phyloP scores from a whole-genome alignment of 1,140 invertebrate genomes.

The Bombus waltoni region DNA sequence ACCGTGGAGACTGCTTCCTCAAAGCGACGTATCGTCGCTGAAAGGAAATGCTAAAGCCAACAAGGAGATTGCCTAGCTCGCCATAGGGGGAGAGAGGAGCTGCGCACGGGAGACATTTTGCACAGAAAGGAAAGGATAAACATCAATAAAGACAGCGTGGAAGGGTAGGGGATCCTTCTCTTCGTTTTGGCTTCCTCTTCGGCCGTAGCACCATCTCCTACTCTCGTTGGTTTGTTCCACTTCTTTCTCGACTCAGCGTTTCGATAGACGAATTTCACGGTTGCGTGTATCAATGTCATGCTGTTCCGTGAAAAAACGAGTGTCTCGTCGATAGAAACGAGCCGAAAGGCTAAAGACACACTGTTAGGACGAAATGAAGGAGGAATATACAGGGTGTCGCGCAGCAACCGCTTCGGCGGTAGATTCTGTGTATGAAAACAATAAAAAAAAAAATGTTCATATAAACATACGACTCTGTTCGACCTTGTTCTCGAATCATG shows the following conservation, averaged over 20 bases:
- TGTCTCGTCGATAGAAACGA: not conserved
- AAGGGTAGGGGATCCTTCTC: not conserved
- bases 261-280: not conserved
- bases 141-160: not conserved
- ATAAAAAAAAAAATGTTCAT: no score
- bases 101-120: not conserved
- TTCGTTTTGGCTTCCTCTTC: not conserved
- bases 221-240: not conserved
- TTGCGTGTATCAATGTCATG: not conserved
- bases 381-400: no score
- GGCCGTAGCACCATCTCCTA: not conserved
- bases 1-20: not conserved
- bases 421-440: no score
- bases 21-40: not conserved
- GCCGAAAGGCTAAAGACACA: not conserved
- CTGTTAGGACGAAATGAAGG: not conserved
- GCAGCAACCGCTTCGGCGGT: no score
- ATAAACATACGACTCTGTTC: no score
- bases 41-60: conserved; percentile 14
- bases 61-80: not conserved
- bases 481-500: no score
- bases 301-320: not conserved
- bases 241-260: not conserved
- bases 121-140: not conserved
- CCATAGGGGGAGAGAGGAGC: no score